phyloP scores from a whole-genome alignment of 2,888 invertebrate genomes.

The Sphaerophoria taeniata region DNA sequence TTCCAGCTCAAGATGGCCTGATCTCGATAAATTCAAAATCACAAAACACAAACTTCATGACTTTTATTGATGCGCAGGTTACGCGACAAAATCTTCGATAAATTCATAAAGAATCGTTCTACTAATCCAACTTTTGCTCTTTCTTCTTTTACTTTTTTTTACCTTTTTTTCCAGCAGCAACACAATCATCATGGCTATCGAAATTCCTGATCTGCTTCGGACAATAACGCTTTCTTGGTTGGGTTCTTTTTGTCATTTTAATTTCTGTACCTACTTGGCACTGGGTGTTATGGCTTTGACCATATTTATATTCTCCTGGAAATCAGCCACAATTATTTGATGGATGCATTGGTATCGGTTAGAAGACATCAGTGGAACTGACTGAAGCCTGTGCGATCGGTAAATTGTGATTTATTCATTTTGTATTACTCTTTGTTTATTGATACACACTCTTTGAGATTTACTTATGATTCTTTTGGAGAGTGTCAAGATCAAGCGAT shows the following conservation, averaged over 20 bases:
- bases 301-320: conserved; percentile 28
- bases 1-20: conserved; percentile 19
- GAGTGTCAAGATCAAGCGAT: neutral
- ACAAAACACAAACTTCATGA: conserved; percentile 44
- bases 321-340: conserved; percentile 49
- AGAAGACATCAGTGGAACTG: conserved; percentile 47
- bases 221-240: conserved; percentile 58
- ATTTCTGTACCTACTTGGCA: conserved; percentile 17
- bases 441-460: conserved; percentile 42
- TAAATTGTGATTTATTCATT: conserved; percentile 50
- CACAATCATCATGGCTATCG: conserved; percentile 20
- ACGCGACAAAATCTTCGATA: conserved; percentile 46
- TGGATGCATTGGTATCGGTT: conserved; percentile 63
- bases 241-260: neutral
- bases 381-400: conserved; percentile 46
- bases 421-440: conserved; percentile 23
- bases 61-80: conserved; percentile 63
- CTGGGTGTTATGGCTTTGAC: conserved; percentile 50
- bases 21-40: conserved; percentile 17
- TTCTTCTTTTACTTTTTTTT: neutral
- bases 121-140: neutral
- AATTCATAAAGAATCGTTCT: conserved; percentile 63
- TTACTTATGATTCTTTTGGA: conserved; percentile 30
- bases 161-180: neutral
- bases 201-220: conserved; percentile 49